Base-by-base conservation (phyloP, 2,113 vertebrate species). In the Helogale parvula region DNA sequence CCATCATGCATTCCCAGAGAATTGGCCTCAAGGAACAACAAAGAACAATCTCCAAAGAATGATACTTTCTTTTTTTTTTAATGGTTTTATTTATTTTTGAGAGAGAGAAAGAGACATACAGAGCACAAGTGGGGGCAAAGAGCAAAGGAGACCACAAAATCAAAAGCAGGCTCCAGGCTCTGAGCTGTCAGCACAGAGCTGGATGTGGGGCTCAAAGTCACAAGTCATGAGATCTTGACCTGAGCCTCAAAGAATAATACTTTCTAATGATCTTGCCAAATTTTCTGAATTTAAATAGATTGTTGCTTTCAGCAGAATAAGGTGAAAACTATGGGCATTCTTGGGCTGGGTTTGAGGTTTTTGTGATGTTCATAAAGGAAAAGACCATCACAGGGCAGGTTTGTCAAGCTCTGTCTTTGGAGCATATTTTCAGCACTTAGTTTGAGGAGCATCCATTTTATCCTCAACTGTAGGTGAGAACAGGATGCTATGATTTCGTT, bases 251-350 rank as follows among this genome's bases (percentile, higher is more conserved):
- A 95, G 8, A 83, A 27, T 2, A 7, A 65, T 2, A 23, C n/a
- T 33, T 76, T 79, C 63, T 77, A 65, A 33, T 86, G 25, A 94
- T 69, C 72, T 72, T 57, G 16, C n/a, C 31, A 79, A 35, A 69
- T 77, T 90, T 80, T 83, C 80, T 96, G 35, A 80, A 90, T 93
- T 94, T 90, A 94, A 81, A 25, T 79, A 23, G n/a, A 71, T 35
- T 84, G 25, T 74, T 80, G 9, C 15, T 90, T 95, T 76, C 35
- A 63, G 25, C 27, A 92, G 47, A 71, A 84, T 41, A 69, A 71
- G 31, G 14, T 41, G 23, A 74, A 54, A 81, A 68, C 5, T 29
- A 12, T 19, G 13, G 33, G 33, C 10, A 68, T 82, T 65, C 19
- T 65, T 47, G 25, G 1, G 4, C 45, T 94, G 91, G 19, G 25